Evolutionary conservation across 2,888 invertebrate genomes (phyloP).

Genomic region (Mimumesa dahlbomi): DNA sequence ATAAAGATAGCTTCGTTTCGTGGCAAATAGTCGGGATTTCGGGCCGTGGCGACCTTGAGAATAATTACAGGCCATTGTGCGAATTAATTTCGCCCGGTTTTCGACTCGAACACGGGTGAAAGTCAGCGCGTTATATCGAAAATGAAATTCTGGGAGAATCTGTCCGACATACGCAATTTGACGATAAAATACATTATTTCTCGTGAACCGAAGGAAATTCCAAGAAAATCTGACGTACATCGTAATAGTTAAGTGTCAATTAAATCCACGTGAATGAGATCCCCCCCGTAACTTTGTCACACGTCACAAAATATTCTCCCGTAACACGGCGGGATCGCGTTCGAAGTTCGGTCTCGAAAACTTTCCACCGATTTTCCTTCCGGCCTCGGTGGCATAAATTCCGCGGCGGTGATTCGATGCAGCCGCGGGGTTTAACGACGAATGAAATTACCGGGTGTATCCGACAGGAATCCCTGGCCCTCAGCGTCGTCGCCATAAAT

Average conservation of each 20-base stretch:
- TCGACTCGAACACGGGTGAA: too few relatives aligned
- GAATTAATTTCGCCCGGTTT: conserved; percentile 9
- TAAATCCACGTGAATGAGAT: too few relatives aligned
- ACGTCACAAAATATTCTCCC: conserved; percentile 12
- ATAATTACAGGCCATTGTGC: conserved; percentile 33
- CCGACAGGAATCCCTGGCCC: conserved; percentile 41
- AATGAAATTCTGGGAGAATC: too few relatives aligned
- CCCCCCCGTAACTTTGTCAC: too few relatives aligned
- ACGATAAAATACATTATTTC: too few relatives aligned
- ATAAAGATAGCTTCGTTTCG: conserved; percentile 61
- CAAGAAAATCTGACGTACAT: too few relatives aligned
- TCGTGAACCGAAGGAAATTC: too few relatives aligned
- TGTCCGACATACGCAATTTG: too few relatives aligned
- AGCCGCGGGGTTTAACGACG: conserved; percentile 45
- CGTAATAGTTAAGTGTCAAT: too few relatives aligned
- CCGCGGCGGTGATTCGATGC: conserved; percentile 36
- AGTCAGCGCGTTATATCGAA: too few relatives aligned
- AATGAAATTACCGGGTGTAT: conserved; percentile 56
- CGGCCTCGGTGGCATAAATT: conserved; percentile 15
- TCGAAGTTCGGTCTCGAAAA: conserved; percentile 12
- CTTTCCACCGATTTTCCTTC: conserved; percentile 15
- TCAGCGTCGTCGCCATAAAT: conserved; percentile 50
- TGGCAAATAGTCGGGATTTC: conserved; percentile 50
- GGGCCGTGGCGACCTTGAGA: conserved; percentile 54
- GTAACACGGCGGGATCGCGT: background rate